Base-by-base conservation (phyloP, 64 coral and sea anemone species). In the Stichodactyla mertensii region DNA sequence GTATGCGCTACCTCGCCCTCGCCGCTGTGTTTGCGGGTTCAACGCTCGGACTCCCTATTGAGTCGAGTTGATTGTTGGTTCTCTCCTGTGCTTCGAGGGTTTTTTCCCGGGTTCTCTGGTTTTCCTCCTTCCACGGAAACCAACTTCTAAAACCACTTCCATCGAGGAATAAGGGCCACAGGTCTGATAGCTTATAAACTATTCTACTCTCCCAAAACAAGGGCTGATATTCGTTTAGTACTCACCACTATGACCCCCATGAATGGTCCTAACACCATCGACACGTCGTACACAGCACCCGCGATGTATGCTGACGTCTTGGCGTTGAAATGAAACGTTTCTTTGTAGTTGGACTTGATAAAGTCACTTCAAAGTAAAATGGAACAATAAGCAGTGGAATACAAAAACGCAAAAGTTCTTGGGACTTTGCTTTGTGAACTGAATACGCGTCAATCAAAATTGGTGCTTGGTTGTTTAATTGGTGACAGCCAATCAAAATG, bases 221-320 rank as follows among this genome's bases (percentile, higher is more conserved):
- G 36, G 36, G 36, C 36, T 45, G 36, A 45, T 45, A 45, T 45
- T 45, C 3, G 36, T 7, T 70, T 4, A 70, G 4, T 8, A 80
- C 94, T 91, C 90, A 87, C 94, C 88, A 97, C 94, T 55, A 93
- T 86, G 11, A 88, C 60, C 4, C 94, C 94, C 94, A 97, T 91
- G 20, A 91, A 86, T 18, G 94, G 94, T 19, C 89, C 89, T 58
- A 93, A 80, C 19, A 97, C 53, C 94, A 97, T 93, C 26, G 94
- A 91, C 13, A 93, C 91, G 62, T 93, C 89, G 53, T 97, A 97
- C 79, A 97, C 94, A 45, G 88, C 86, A 56, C 94, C 94, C 45
- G 91, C 94, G 74, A 97, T 97, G 82, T 93, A 93, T 5, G 91
- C 24, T 23, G 94, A 92, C 6, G 85, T 84, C 52, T 82, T 57